Base-by-base conservation (phyloP, 1,140 invertebrate genomes). In the Dinothrombium tinctorium region DNA sequence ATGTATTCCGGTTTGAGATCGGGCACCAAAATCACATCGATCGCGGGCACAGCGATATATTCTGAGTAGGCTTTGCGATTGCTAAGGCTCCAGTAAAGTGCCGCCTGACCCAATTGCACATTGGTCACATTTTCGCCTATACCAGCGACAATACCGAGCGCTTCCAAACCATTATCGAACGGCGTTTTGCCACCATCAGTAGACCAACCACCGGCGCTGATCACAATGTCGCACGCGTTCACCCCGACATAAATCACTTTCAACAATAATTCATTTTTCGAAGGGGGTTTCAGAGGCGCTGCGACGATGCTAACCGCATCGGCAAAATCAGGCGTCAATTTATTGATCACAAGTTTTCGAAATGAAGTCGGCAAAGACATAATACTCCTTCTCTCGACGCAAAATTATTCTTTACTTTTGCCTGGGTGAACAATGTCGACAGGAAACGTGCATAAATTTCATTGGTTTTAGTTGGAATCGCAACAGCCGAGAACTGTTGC, bases 1-100 rank as follows among this genome's bases (percentile, higher is more conserved):
- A 60, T 26, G 36, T 44, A 59, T 11, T 55, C 51, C n/a, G 56
- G 46, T 7, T 52, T 53, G 6, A 46, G 7, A n/a, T 33, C 42
- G 19, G 57, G 56, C 21, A 59, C 15, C 17, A 47, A 50, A 4
- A 24, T 12, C n/a, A 44, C 6, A 19, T 45, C 36, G 41, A 9
- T 7, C 21, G n/a, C 8, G 14, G 9, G 6, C 14, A 6, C 21
- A 12, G 23, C 28, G 17, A 41, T 20, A 29, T 43, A 43, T 23
- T 43, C 35, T 8, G 42, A 14, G 22, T 43, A 43, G 5, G 36
- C 42, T 19, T 8, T 37, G 20, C 36, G 32, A 43, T 23, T n/a
- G n/a, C n/a, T n/a, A n/a, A n/a, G n/a, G n/a, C n/a, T n/a, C n/a
- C n/a, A n/a, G n/a, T n/a, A n/a, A 17, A 15, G 41, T 12, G 7